phyloP scores from a whole-genome alignment of 1,140 invertebrate genomes.

The Magallana angulata region DNA sequence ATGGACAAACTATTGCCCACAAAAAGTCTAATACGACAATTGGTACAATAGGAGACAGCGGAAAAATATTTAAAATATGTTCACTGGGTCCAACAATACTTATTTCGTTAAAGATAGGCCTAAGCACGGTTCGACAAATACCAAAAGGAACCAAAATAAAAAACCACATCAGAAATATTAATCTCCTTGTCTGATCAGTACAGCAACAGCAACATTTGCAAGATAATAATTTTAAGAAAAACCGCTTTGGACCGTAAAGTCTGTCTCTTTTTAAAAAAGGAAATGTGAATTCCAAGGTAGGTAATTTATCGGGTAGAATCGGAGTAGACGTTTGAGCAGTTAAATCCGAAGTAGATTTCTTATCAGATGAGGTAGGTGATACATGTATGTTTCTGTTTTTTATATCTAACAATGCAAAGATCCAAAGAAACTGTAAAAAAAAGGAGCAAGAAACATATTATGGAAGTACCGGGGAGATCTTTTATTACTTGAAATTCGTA shows the following conservation, averaged over 20 bases:
- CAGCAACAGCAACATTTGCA: background rate
- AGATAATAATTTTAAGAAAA: background rate
- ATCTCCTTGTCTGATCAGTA: background rate
- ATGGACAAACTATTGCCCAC: background rate
- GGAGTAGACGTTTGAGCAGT: too few species aligned
- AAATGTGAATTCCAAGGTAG: too few species aligned
- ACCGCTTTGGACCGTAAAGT: background rate
- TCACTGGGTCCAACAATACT: background rate
- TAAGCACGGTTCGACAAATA: background rate
- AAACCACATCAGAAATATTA: background rate
- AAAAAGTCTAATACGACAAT: background rate
- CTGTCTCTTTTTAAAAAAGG: background rate
- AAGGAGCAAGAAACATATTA: background rate
- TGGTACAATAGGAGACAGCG: background rate
- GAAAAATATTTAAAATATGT: background rate
- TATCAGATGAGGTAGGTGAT: too few species aligned
- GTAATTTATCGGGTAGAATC: too few species aligned
- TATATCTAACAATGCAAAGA: background rate
- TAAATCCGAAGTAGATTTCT: too few species aligned
- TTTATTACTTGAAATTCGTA: background rate
- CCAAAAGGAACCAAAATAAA: background rate
- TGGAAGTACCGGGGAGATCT: background rate
- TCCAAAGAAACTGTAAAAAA: background rate
- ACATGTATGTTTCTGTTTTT: background rate
- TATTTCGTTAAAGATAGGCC: background rate